These are phyloP conservation scores for Mohoua ochrocephala DNA, from an alignment of 2,113 vertebrate species.

Conservation along the genomic window DNA sequence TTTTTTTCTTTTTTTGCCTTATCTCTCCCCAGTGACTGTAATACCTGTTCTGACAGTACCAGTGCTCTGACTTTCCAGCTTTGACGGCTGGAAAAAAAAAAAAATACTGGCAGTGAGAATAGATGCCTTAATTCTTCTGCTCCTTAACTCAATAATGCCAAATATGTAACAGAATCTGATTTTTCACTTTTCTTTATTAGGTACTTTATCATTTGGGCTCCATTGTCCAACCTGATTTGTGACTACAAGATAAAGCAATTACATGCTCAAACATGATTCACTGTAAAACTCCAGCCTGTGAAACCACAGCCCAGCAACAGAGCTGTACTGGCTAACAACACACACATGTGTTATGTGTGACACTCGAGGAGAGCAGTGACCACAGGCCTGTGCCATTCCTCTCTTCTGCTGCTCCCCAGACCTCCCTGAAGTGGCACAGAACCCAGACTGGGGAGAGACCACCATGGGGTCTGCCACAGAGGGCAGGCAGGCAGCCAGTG, in stretches of 20 bases:
- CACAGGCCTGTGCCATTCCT: rapidly evolving
- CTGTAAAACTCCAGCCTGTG: background rate
- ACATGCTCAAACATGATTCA: background rate
- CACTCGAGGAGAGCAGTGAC: background rate
- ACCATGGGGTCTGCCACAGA: rapidly evolving
- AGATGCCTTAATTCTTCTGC: background rate
- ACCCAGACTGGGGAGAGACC: background rate
- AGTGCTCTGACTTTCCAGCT: background rate
- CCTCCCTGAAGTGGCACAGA: background rate
- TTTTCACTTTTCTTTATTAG: background rate
- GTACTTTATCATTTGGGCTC: background rate
- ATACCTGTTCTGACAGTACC: background rate
- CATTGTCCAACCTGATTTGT: background rate
- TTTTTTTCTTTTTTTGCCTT: background rate
- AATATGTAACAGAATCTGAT: background rate
- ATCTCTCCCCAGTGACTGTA: background rate
- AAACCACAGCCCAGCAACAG: background rate
- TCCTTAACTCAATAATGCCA: background rate
- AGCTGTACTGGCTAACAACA: background rate
- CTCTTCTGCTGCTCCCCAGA: background rate
- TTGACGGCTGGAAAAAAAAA: background rate
- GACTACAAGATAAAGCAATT: constrained; percentile 4
- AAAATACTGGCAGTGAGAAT: background rate
- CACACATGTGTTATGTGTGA: background rate
- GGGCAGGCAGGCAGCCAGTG: background rate